Conservation (phyloP, 2,113 vertebrate species). For the Actinemys pallida region DNA sequence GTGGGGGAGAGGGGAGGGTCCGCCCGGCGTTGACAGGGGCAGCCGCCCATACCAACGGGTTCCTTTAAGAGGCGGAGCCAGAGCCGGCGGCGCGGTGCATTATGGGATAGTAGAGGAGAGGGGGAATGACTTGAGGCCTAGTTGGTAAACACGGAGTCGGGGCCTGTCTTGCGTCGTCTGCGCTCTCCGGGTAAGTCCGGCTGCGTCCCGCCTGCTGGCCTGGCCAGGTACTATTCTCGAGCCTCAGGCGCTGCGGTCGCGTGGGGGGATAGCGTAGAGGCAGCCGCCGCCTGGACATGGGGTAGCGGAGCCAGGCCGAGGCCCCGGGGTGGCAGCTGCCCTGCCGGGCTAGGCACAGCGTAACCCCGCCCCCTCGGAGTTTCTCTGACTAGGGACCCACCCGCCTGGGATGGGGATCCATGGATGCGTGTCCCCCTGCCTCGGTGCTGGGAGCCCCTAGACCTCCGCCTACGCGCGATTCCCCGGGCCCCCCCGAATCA, state of each 20-base stretch:
- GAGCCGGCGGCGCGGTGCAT: background rate
- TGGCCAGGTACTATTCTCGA: fast-evolving
- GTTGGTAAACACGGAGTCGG: fast-evolving
- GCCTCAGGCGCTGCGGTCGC: background rate
- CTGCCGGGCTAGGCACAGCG: too few relatives aligned
- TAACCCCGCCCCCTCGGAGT: too few relatives aligned
- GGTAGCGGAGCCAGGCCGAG: background rate
- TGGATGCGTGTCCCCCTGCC: too few relatives aligned
- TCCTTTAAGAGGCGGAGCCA: fast-evolving
- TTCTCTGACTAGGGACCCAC: too few relatives aligned
- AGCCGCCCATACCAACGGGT: fast-evolving
- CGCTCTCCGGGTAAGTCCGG: fast-evolving
- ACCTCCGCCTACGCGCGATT: background rate
- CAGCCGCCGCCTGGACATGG: background rate
- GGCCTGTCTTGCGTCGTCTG: too few relatives aligned
- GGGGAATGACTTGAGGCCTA: background rate
- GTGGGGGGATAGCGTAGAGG: background rate
- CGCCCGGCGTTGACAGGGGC: fast-evolving
- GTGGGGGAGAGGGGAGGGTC: too few relatives aligned
- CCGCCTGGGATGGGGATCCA: background rate
- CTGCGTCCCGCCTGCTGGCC: fast-evolving
- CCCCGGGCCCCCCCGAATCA: too few relatives aligned
- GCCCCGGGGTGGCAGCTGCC: background rate
- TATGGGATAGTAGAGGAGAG: background rate
- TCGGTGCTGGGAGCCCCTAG: too few relatives aligned